phyloP scores from a whole-genome alignment of 2,888 invertebrate species.

The Leptinotarsa peninsularis region DNA sequence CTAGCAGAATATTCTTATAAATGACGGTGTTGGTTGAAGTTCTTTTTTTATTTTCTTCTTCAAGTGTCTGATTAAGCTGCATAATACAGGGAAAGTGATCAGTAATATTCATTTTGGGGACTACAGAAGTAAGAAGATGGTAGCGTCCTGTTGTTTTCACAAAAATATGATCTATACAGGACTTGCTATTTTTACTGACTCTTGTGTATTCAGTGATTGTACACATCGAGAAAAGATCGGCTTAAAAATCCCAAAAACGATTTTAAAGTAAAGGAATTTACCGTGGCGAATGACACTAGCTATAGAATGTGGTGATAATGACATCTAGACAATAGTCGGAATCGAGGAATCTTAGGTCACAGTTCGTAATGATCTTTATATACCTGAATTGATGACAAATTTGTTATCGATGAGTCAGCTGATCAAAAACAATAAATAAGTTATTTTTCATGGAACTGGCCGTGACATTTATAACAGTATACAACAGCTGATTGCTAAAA shows the following conservation, averaged over 20 bases:
- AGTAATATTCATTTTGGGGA: too few species aligned
- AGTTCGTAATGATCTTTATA: conserved; percentile 44
- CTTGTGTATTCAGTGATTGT: too few species aligned
- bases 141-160: too few species aligned
- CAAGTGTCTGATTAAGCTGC: too few species aligned
- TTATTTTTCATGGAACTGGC: conserved; percentile 43
- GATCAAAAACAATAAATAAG: conserved; percentile 45
- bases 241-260: conserved; percentile 32
- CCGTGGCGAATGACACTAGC: conserved; percentile 42
- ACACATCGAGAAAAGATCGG: conserved; percentile 38
- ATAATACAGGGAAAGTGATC: too few species aligned
- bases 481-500: conserved; percentile 25
- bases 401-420: conserved; percentile 49
- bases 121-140: too few species aligned
- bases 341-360: conserved; percentile 31
- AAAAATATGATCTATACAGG: too few species aligned
- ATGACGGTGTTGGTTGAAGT: too few species aligned
- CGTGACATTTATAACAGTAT: conserved; percentile 48
- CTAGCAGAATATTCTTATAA: too few species aligned
- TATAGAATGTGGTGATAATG: conserved; percentile 45
- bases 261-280: conserved; percentile 39
- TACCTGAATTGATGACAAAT: conserved; percentile 48
- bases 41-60: too few species aligned
- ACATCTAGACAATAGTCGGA: conserved; percentile 35
- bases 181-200: too few species aligned